A percentile compares a stretch with the other conserved stretches of the same genome.
phyloP scores from a whole-genome alignment of 2,797 vertebrate genomes.

The Enteromius radiatus region DNA sequence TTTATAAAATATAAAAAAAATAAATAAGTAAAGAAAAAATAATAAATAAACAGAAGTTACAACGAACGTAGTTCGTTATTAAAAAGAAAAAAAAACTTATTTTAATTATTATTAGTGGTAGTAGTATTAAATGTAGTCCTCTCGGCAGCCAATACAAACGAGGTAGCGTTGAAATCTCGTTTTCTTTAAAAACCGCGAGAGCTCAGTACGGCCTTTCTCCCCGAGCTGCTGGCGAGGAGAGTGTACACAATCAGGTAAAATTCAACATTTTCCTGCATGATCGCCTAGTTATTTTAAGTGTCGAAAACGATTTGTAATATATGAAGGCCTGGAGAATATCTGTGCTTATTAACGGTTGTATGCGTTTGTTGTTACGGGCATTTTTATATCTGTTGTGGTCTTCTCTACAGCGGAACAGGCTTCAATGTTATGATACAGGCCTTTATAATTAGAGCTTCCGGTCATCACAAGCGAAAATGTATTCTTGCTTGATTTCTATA shows the following conservation, averaged over 20 bases:
- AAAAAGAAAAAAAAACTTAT: no score
- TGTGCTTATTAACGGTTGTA: no score
- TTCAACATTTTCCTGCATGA: neutral
- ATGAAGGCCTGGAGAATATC: neutral
- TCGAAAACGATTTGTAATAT: neutral
- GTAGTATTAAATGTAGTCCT: neutral
- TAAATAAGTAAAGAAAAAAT: neutral
- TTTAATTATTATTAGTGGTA: neutral
- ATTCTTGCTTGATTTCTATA: neutral
- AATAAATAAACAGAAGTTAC: neutral
- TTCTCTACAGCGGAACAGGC: conserved; percentile 33
- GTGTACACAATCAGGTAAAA: conserved; percentile 49
- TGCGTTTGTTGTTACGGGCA: neutral
- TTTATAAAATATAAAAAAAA: neutral
- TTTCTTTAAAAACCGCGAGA: conserved; percentile 46
- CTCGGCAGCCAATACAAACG: conserved; percentile 25
- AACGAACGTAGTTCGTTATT: no score
- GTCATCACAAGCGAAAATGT: conserved; percentile 16
- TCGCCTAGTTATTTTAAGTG: no score
- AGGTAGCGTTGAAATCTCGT: conserved; percentile 42
- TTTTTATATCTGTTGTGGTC: conserved; percentile 12
- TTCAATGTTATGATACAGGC: conserved; percentile 62
- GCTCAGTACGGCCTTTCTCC: conserved; percentile 48
- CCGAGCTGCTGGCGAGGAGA: conserved; percentile 47
- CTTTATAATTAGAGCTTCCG: conserved; percentile 53